Base-by-base conservation (phyloP, 2,113 vertebrate genomes). In the Sylvia atricapilla region DNA sequence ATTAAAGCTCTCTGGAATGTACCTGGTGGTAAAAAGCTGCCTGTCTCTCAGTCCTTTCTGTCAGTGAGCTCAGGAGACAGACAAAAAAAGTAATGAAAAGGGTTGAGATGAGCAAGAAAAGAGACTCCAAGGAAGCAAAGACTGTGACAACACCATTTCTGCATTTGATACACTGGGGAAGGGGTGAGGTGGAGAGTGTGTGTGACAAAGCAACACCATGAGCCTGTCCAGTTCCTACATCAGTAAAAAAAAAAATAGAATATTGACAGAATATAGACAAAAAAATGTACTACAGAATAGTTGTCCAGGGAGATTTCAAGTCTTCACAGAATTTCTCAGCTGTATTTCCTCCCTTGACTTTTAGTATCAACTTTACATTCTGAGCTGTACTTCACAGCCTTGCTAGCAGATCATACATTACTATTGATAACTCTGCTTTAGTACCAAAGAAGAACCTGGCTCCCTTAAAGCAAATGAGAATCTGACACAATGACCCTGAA, bases 101-200 rank as follows among this genome's bases (percentile, higher is more conserved):
- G 3, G 28, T 14, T 37, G 70, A 74, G 41, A 50, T 0, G 2
- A 53, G 24, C 52, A 44, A 21, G 50, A 87, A 52, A 87, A 52
- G 30, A 64, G 18, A 52, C 46, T 70, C n/a, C 28, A 75, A 67
- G 47, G 41, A 84, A 92, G 43, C 12, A 66, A 62, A 79, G 19
- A 41, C 14, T 58, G 16, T 15, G 24, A 87, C 35, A 52, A 56
- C 2, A 70, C 18, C 2, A 1, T 33, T 67, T 82, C 70, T n/a
- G 23, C 15, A n/a, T 1, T 50, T 31, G 43, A 64, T 39, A 39
- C 17, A 23, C 55, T 52, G 20, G 13, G 19, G 21, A 76, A 72
- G 19, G 3, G 5, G 25, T 20, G 4, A 24, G 4, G 1, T 6
- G 14, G 7, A 13, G 4, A 7, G 11, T 18, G 13, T 12, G 10